These are phyloP conservation scores for Ceraclea dissimilis DNA, from an alignment of 2,888 invertebrate genomes.

Conservation along the genomic window DNA sequence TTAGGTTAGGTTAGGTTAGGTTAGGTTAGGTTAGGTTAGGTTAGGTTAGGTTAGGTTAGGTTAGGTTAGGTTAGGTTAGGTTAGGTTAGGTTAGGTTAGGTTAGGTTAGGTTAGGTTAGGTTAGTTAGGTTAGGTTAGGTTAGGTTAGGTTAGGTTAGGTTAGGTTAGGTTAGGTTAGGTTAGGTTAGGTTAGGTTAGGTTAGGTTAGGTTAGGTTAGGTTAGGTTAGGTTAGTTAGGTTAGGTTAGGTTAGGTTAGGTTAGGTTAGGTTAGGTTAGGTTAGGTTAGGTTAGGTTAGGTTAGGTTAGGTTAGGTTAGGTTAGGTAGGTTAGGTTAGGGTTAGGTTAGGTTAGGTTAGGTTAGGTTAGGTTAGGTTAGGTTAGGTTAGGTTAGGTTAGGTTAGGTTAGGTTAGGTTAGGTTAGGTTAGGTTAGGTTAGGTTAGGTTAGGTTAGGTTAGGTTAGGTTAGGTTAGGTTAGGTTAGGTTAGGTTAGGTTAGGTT, in stretches of 20 bases:
- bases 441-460: constrained; percentile 1
- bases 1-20: no score
- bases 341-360: constrained; percentile 7
- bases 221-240: no score
- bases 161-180: no score
- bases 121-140: no score
- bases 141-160: no score
- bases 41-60: no score
- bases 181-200: no score
- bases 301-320: constrained; percentile 11
- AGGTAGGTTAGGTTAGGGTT: constrained; percentile 7
- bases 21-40: no score
- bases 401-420: constrained; percentile 8
- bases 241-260: constrained; percentile 14
- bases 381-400: constrained; percentile 7
- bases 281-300: constrained; percentile 9
- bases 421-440: constrained; percentile 1
- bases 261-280: constrained; percentile 14
- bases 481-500: not conserved
- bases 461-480: not conserved
- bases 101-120: no score
- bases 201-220: no score
- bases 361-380: constrained; percentile 10
- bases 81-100: no score
- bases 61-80: no score